These are phyloP conservation scores for Drepana falcataria DNA, from an alignment of 2,888 invertebrate genomes.

Conservation along the genomic window DNA sequence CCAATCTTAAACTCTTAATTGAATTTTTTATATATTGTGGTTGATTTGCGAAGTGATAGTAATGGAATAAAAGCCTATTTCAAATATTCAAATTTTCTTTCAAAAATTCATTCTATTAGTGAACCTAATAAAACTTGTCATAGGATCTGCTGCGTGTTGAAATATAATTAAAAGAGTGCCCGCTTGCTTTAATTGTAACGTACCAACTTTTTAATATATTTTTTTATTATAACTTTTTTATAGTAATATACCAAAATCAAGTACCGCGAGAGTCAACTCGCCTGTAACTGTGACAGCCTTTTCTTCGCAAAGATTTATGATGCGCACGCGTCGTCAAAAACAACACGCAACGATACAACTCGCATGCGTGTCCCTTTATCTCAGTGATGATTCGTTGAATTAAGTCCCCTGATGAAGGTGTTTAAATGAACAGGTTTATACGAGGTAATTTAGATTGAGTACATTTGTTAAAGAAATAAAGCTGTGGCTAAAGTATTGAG, in stretches of 20 bases:
- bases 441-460: not conserved
- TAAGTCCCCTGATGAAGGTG: conserved; percentile 64
- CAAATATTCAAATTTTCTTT: no score
- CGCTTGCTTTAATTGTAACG: no score
- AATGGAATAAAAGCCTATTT: no score
- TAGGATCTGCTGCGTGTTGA: no score
- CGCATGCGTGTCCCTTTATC: conserved; percentile 62
- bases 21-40: conserved; percentile 20
- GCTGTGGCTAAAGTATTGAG: conserved; percentile 3
- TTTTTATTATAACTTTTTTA: no score
- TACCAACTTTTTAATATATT: no score
- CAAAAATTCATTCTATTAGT: no score
- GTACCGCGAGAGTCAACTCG: conserved; percentile 23
- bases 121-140: no score
- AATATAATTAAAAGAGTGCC: no score
- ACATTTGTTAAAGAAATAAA: not conserved
- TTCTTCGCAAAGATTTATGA: conserved; percentile 44
- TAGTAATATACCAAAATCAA: no score
- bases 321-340: conserved; percentile 48
- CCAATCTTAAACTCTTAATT: conserved; percentile 42
- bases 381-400: conserved; percentile 49
- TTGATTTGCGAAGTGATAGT: no score
- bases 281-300: conserved; percentile 21
- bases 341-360: conserved; percentile 31
- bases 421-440: conserved; percentile 33